Evolutionary conservation across 2,113 vertebrate genomes (phyloP).

Genomic region (Carollia perspicillata): DNA sequence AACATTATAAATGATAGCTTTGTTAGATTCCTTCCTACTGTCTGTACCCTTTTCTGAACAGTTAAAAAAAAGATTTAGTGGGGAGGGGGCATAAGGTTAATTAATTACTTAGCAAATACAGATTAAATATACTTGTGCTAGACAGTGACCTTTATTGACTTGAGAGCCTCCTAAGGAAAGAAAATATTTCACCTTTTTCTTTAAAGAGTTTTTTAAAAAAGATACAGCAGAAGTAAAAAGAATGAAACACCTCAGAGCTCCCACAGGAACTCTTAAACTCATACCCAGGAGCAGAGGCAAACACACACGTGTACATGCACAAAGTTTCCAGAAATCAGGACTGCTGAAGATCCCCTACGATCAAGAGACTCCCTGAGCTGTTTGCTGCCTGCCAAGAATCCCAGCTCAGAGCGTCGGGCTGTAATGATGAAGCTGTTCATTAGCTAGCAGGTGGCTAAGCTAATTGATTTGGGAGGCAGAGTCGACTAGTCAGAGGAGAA

Average conservation of each 20-base stretch:
- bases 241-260: not conserved
- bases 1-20: not conserved
- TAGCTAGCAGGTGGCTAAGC: not conserved
- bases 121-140: not conserved
- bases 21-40: not conserved
- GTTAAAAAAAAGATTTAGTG: not conserved
- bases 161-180: not conserved
- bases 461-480: slow-evolving; percentile 50
- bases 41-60: not conserved
- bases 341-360: not conserved
- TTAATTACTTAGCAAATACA: slow-evolving; percentile 24
- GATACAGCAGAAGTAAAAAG: not conserved
- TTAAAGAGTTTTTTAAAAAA: not conserved
- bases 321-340: not conserved
- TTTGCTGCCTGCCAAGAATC: not conserved
- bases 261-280: not conserved
- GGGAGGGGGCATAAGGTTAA: not conserved
- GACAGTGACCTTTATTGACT: not conserved
- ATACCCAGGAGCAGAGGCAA: not conserved
- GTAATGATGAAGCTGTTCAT: slow-evolving; percentile 29
- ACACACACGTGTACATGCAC: rapidly evolving
- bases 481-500: not conserved
- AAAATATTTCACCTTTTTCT: not conserved
- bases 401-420: not conserved
- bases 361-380: not conserved